Evolutionary conservation across 2,113 vertebrate genomes (phyloP), one percentile per base, ranked within the genome.

Genomic region (Castor canadensis): DNA sequence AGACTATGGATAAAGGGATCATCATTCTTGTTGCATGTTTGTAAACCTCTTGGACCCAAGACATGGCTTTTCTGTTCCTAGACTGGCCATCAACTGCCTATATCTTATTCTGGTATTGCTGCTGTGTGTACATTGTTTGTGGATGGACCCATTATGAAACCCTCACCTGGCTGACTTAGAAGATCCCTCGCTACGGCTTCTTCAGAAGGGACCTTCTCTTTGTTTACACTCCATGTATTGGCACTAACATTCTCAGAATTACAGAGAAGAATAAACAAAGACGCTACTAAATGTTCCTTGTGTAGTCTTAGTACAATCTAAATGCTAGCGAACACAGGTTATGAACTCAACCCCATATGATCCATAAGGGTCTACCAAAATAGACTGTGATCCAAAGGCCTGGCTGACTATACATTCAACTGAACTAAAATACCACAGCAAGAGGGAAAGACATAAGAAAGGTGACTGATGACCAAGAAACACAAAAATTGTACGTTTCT

Each of bases 391-490:
- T 81, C 38, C 38, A 87, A 95, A 87, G n/a, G 58, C 28, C 40
- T 58, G 60, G 47, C 20, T 89, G 40, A 87, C 67, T 87, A 81
- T 91, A 49, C 52, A 80, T 54, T 95, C 45, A 75, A 64, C 96
- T 56, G 84, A 88, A 92, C n/a, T 54, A 92, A 94, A 94, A 91
- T 32, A 80, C 17, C 13, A 67, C 1, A 89, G 45, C 35, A 93
- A 77, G 66, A 81, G n/a, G 40, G 67, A 87, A 95, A 95, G 38
- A 87, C 2, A 32, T 26, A 82, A 83, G 32, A 83, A 92, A 95
- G 56, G 32, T 45, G 75, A 80, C 3, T 7, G 6, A 84, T 72
- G 54, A 89, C 19, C 24, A 19, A 88, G 43, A 47, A 89, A 77
- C 19, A 81, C 72, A 87, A 80, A 91, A 54, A 40, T 82, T 75